Conservation (phyloP, 2,113 vertebrate species). For the Nerophis lumbriciformis region DNA sequence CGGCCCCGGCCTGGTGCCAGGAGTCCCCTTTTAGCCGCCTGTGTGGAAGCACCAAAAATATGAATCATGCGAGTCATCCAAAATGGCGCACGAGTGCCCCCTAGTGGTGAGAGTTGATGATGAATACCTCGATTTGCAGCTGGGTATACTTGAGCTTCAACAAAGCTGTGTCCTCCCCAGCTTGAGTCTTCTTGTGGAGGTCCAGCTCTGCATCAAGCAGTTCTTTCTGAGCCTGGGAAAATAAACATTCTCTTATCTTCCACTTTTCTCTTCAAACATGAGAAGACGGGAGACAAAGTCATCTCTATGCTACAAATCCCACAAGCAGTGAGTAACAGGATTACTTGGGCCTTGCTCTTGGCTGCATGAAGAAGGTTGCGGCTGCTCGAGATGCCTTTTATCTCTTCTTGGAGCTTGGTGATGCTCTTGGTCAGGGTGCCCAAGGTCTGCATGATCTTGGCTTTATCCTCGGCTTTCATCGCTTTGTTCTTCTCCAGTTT, state of each 20-base stretch:
- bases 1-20: conserved; percentile 71
- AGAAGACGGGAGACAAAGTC: too few species aligned
- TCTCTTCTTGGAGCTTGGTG: conserved; percentile 93
- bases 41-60: neutral
- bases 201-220: conserved; percentile 94
- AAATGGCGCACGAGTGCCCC: conserved; percentile 8
- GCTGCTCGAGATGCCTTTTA: conserved; percentile 80
- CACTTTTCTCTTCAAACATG: neutral
- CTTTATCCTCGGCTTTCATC: conserved; percentile 92
- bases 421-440: conserved; percentile 87
- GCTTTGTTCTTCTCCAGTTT: conserved; percentile 94
- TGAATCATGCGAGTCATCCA: neutral
- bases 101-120: conserved; percentile 14
- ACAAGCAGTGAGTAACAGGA: neutral
- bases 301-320: neutral
- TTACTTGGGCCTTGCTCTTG: conserved; percentile 88
- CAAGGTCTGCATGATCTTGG: conserved; percentile 91
- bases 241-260: neutral
- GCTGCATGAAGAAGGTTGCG: conserved; percentile 67
- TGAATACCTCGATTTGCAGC: conserved; percentile 87
- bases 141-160: conserved; percentile 89
- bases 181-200: conserved; percentile 93
- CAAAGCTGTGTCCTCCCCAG: conserved; percentile 92
- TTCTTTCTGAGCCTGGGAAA: conserved; percentile 87
- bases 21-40: conserved; percentile 94